phyloP scores from a whole-genome alignment of 2,797 vertebrate species.

The Thripadectes ignobilis region DNA sequence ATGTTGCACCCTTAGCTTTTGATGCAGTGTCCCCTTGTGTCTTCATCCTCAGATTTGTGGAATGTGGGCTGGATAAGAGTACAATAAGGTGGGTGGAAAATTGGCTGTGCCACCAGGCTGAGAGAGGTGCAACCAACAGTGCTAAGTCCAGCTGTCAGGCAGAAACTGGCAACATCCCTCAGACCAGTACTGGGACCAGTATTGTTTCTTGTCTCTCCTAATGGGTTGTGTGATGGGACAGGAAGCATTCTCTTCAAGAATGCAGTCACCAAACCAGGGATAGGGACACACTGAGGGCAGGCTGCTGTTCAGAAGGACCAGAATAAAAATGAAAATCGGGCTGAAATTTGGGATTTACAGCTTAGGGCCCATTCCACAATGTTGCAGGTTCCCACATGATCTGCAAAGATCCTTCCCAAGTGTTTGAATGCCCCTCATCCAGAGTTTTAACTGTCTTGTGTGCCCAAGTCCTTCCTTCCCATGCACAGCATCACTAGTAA shows the following conservation, averaged over 20 bases:
- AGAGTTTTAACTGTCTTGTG: background rate
- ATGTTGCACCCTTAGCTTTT: background rate
- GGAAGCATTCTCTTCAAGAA: background rate
- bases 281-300: background rate
- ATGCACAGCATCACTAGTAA: background rate
- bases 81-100: background rate
- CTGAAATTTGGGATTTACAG: background rate
- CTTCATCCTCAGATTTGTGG: background rate
- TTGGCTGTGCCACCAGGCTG: background rate
- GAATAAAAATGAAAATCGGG: background rate
- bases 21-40: background rate
- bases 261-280: background rate
- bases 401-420: background rate
- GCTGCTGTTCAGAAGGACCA: background rate
- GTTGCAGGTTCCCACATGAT: background rate
- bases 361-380: background rate
- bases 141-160: background rate
- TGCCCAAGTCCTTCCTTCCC: background rate
- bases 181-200: background rate
- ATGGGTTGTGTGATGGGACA: rapidly evolving
- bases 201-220: background rate
- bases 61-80: background rate
- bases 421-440: background rate
- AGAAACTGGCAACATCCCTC: background rate
- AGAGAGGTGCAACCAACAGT: background rate